These are phyloP conservation scores for Acanthis flammea DNA, from an alignment of 2,797 vertebrate genomes.

Conservation along the genomic window DNA sequence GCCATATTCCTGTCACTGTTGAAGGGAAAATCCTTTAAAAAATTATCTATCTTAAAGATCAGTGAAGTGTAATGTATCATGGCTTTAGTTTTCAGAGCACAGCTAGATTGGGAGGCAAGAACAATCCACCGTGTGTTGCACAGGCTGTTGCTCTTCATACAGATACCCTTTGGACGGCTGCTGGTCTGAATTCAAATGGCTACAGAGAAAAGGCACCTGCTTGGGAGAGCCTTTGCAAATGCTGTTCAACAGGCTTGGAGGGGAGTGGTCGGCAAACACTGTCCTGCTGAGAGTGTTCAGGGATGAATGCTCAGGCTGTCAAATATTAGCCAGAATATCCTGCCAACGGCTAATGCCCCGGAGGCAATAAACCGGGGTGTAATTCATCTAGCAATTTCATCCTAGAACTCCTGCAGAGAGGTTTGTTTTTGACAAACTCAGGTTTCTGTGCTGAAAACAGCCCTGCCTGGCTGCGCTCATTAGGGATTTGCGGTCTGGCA, in stretches of 20 bases:
- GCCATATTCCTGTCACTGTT: neutral
- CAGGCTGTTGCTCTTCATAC: accelerated
- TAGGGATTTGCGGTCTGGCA: neutral
- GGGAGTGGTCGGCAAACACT: neutral
- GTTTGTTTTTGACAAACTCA: neutral
- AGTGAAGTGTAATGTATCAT: neutral
- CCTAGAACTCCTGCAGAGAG: neutral
- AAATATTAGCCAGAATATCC: neutral
- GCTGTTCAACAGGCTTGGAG: neutral
- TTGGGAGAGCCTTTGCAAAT: neutral
- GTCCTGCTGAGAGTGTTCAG: neutral
- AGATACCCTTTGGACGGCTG: neutral
- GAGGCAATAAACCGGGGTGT: neutral
- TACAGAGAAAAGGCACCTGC: neutral
- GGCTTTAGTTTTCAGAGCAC: neutral
- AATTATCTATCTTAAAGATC: neutral
- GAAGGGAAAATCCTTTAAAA: neutral
- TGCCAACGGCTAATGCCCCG: neutral
- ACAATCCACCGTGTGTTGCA: accelerated
- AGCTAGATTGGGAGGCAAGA: neutral
- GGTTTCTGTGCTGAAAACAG: neutral
- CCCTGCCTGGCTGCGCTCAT: neutral
- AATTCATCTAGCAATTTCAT: no score
- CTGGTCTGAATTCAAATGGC: neutral
- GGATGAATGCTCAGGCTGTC: neutral